Percentiles rank a stretch among this genome's conserved stretches.
Conservation (phyloP, 2,888 invertebrate genomes). For the Hetaerina titia region DNA sequence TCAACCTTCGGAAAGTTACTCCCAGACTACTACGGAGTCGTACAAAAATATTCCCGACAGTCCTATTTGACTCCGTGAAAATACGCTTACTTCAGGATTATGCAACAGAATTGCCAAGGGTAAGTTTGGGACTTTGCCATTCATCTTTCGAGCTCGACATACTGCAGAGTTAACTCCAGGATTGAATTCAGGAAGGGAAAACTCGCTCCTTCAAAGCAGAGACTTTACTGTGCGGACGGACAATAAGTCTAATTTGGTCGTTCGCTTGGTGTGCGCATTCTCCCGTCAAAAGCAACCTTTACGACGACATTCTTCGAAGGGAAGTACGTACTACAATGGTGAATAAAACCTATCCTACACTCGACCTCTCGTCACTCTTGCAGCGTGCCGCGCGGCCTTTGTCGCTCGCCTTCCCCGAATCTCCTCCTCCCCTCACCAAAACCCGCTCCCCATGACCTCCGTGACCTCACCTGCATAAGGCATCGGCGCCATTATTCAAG, state of each 20-base stretch:
- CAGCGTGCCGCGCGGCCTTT: no score
- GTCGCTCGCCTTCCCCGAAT: not conserved
- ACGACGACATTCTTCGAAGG: not conserved
- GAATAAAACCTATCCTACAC: no score
- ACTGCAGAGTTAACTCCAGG: not conserved
- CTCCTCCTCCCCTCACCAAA: not conserved
- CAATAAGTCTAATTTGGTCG: not conserved
- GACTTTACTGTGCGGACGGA: not conserved
- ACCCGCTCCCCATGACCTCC: conserved; percentile 3
- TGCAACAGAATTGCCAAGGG: not conserved
- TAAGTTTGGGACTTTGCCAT: not conserved
- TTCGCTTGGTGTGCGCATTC: not conserved
- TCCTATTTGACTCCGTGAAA: not conserved
- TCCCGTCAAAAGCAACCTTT: conserved; percentile 5
- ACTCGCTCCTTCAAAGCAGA: not conserved
- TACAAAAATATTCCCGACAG: no score
- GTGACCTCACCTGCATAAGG: conserved; percentile 63
- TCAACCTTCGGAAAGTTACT: not conserved
- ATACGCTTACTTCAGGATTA: not conserved
- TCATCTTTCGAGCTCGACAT: not conserved
- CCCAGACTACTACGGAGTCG: not conserved
- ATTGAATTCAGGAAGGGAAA: conserved; percentile 3
- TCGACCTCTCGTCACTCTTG: no score
- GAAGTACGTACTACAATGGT: not conserved
- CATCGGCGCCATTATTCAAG: conserved; percentile 35